Evolutionary conservation across 2,113 vertebrate genomes (phyloP), one percentile per base, ranked within the genome.

Genomic region (Chinchilla lanigera): DNA sequence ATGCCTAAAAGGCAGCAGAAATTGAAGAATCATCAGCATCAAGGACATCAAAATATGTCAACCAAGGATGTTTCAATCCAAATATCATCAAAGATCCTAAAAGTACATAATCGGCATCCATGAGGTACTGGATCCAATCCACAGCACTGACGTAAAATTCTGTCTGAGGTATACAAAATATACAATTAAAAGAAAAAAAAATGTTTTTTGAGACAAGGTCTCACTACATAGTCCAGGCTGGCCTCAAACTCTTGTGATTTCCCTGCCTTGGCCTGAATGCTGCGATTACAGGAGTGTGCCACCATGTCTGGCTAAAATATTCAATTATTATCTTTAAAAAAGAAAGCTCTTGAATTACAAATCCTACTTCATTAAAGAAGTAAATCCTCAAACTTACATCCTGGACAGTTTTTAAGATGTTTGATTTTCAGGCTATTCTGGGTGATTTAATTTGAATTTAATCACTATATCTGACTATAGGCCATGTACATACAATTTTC

Each of bases 1-100:
- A 94, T 84, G 35, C 41, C 58, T 94, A 89, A 95, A 89, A 86
- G 54, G 54, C 54, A 38, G 54, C 54, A 89, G 89, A 50, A n/a
- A 50, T 96, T 67, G 75, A 92, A 83, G 33, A 89, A 92, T 65
- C 8, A 63, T 14, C 33, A 58, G 11, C 65, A 52, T 85, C 63
- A 86, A 89, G 58, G 44, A 58, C 11, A 81, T 28, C 44, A 89
- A 85, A 86, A 90, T 38, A 75, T 14, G 38, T 20, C 86, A 90
- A 22, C 35, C 35, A 77, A 60, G 47, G 81, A 60, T 33, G 58
- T 58, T 67, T 93, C 26, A 61, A 65, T 30, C 30, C 60, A 77
- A 75, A 93, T 67, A 67, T 38, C 89, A 61, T 60, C 73, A 93
- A 84, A 69, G 60, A 91, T 54, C n/a, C 67, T 35, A 2, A 82